phyloP scores from a whole-genome alignment of 2,797 vertebrate genomes.

The Clarias platycephalus region DNA sequence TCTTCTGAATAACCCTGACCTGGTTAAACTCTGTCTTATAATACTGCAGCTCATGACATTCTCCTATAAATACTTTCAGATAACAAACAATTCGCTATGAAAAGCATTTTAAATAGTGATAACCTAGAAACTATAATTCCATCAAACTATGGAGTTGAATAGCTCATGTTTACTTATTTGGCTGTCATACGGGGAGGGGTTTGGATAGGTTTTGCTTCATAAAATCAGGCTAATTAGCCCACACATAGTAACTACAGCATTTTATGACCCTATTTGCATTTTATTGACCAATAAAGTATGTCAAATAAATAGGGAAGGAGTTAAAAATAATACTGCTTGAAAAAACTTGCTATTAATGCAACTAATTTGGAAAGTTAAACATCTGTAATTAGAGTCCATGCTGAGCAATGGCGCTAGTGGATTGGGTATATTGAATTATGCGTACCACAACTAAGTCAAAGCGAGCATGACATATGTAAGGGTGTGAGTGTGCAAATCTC shows the following conservation, averaged over 20 bases:
- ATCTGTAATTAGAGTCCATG: background rate
- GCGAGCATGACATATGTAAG: background rate
- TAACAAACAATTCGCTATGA: background rate
- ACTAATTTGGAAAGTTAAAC: slow-evolving; percentile 22
- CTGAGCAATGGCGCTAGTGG: background rate
- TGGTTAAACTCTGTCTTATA: background rate
- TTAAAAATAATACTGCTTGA: background rate
- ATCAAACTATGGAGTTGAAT: background rate
- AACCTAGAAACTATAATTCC: background rate
- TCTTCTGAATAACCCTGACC: background rate
- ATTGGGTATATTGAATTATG: background rate
- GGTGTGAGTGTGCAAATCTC: background rate
- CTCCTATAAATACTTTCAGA: background rate
- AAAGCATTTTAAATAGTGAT: background rate
- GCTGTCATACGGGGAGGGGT: slow-evolving; percentile 61
- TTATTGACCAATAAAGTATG: background rate
- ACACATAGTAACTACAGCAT: background rate
- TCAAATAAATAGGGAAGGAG: background rate
- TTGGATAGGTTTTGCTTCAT: background rate
- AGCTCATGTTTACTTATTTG: background rate
- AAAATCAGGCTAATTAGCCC: background rate
- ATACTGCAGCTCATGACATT: background rate
- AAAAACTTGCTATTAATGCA: background rate
- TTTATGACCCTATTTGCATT: background rate
- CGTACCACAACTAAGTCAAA: background rate